Base-by-base conservation (phyloP, 2,888 invertebrate species). In the Xestia c-nigrum region DNA sequence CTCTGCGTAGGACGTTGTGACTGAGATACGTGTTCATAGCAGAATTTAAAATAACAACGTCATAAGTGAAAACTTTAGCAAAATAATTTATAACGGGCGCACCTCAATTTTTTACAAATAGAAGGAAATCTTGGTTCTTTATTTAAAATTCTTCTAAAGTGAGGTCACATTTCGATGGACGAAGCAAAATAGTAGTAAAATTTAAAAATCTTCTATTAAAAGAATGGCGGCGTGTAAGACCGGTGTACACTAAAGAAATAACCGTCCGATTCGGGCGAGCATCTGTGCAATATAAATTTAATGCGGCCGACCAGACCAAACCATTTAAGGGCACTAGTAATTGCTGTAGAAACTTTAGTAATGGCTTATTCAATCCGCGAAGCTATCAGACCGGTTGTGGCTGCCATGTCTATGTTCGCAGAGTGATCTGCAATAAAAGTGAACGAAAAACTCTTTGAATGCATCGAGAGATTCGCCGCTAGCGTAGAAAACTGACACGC, bases 291-390 rank as follows among this genome's bases (percentile, higher is more conserved):
- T 91, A 93, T 92, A 94, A 92, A 92, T 91, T 91, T 88, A 89
- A 93, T 91, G 89, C 91, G 85, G 84, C 84, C 87, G 82, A 89
- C 92, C 88, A 86, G 92, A 86, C 91, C 83, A 79, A 77, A 63
- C 94, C 95, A 89, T 95, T 91, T 95, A 93, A 84, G 92, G 94
- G 80, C 85, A 83, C 84, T 85, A 70, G 92, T 95, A 95, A 95
- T 96, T 94, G 94, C 94, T 90, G 92, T 93, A 92, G 94, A 94
- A 94, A 94, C 93, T 93, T 92, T 90, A 90, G 92, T 94, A 95
- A 95, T 95, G 93, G 95, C 94, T 94, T 94, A 95, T 94, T 95
- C 94, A 94, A 93, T 93, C 85, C 85, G 79, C 84, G 70, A 85
- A 87, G 87, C 87, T 85, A 88, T 80, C 84, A 72, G 90, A 94